phyloP scores from a whole-genome alignment of 2,888 invertebrate genomes.

The Acleris sparsana region DNA sequence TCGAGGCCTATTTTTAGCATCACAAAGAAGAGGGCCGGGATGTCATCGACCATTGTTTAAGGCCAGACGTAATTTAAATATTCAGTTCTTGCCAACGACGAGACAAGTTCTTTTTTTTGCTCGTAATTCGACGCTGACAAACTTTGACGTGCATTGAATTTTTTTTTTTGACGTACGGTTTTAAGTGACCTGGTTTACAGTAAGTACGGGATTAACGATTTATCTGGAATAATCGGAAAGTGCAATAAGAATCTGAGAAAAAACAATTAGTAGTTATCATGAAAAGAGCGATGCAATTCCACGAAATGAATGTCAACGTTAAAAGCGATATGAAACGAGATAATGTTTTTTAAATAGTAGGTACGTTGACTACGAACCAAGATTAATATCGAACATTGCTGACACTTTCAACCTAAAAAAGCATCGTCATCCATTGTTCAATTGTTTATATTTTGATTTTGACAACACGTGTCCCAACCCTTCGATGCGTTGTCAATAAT shows the following conservation, averaged over 20 bases:
- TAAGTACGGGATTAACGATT: conserved; percentile 6
- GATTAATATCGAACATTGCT: conserved; percentile 42
- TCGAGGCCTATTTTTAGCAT: conserved; percentile 69
- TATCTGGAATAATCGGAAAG: neutral
- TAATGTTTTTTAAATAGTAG: neutral
- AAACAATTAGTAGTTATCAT: too few species aligned
- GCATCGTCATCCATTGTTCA: conserved; percentile 28
- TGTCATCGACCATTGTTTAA: conserved; percentile 72
- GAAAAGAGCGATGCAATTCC: neutral
- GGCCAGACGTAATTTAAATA: conserved; percentile 79
- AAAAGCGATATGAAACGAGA: too few species aligned
- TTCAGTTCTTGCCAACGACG: conserved; percentile 55
- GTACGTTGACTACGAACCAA: neutral
- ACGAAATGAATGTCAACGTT: neutral
- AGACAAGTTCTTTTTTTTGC: conserved; percentile 56
- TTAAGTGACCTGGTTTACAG: neutral
- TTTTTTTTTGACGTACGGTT: conserved; percentile 36
- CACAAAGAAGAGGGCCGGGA: conserved; percentile 68
- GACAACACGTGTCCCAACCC: conserved; percentile 19
- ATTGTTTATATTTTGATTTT: conserved; percentile 23
- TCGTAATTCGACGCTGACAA: conserved; percentile 57
- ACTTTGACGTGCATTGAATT: conserved; percentile 47
- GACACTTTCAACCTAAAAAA: conserved; percentile 42
- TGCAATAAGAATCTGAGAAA: too few species aligned
- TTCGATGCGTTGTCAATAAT: neutral